Evolutionary conservation across 2,888 invertebrate species (phyloP).

Genomic region (Drosophila monieri): DNA sequence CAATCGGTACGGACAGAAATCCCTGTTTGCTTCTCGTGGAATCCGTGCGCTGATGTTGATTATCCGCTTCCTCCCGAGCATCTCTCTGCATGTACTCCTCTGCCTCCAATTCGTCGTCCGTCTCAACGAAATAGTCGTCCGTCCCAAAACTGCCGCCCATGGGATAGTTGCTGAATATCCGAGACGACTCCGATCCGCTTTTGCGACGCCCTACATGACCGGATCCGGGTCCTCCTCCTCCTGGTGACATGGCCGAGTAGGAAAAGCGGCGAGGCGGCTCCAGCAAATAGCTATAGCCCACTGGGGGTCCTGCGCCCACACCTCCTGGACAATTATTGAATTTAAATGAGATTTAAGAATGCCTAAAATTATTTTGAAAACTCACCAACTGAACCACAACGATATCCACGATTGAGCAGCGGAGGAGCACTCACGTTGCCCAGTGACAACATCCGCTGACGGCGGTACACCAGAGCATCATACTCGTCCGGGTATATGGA

Average conservation of each 20-base stretch:
- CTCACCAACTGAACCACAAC: slow-evolving; percentile 87
- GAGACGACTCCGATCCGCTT: slow-evolving; percentile 86
- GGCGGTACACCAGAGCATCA: slow-evolving; percentile 84
- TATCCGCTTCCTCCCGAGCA: slow-evolving; percentile 60
- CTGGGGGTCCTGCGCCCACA: slow-evolving; percentile 85
- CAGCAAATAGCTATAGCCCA: slow-evolving; percentile 89
- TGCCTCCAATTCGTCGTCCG: slow-evolving; percentile 84
- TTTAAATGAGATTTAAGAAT: not conserved
- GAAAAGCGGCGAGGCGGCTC: slow-evolving; percentile 88
- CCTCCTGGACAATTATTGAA: slow-evolving; percentile 82
- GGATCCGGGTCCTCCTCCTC: slow-evolving; percentile 84
- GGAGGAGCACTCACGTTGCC: slow-evolving; percentile 88
- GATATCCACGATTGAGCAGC: slow-evolving; percentile 84
- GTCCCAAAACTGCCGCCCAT: slow-evolving; percentile 84
- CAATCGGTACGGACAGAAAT: slow-evolving; percentile 83
- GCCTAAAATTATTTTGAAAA: too few relatives aligned
- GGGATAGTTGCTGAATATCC: slow-evolving; percentile 83
- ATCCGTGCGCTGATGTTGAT: slow-evolving; percentile 75
- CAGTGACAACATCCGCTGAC: slow-evolving; percentile 87
- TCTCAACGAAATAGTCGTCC: slow-evolving; percentile 84
- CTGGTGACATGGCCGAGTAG: slow-evolving; percentile 82
- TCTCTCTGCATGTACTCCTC: slow-evolving; percentile 84
- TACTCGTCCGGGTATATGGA: slow-evolving; percentile 85
- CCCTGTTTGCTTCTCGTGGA: slow-evolving; percentile 82
- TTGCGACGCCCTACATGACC: slow-evolving; percentile 84